Percentiles rank a stretch among this genome's conserved stretches.
Conservation (phyloP, 2,888 invertebrate species). For the Melinopterus prodromus region DNA sequence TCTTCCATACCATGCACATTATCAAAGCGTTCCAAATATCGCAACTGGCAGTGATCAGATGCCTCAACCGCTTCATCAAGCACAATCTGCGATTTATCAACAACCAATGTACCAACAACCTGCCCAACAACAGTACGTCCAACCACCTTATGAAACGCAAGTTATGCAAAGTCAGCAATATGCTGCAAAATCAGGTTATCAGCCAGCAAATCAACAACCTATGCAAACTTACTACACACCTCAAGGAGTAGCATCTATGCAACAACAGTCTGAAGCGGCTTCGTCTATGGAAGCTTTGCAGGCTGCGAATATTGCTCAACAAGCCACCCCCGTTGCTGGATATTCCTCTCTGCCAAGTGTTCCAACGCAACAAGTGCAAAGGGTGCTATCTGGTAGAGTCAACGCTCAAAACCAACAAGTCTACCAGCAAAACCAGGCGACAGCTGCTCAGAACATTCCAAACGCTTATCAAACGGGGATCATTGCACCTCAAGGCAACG, state of each 20-base stretch:
- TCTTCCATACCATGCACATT: slow-evolving; percentile 20
- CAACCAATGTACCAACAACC: slow-evolving; percentile 10
- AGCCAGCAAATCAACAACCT: slow-evolving; percentile 16
- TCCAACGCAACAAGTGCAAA: not conserved
- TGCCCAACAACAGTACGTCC: slow-evolving; percentile 7
- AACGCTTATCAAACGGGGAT: not conserved
- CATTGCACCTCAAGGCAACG: not conserved
- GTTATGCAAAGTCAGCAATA: slow-evolving; percentile 16
- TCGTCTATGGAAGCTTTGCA: not conserved
- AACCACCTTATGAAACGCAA: slow-evolving; percentile 24
- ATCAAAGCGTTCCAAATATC: slow-evolving; percentile 9
- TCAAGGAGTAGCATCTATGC: not conserved
- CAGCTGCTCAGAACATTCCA: not conserved
- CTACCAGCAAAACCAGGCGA: not conserved
- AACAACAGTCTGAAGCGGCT: not conserved
- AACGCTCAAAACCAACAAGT: not conserved
- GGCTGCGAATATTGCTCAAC: slow-evolving; percentile 6
- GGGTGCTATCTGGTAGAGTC: not conserved
- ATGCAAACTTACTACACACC: not conserved
- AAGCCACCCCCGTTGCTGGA: not conserved
- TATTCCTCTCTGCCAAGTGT: not conserved
- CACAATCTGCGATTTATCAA: slow-evolving; percentile 7
- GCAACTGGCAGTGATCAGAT: not conserved
- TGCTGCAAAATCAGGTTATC: not conserved
- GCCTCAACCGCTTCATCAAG: slow-evolving; percentile 9